A percentile compares a stretch with the other conserved stretches of the same genome.
Conservation (phyloP, 2,797 vertebrate species). For the Xenentodon cancila region DNA sequence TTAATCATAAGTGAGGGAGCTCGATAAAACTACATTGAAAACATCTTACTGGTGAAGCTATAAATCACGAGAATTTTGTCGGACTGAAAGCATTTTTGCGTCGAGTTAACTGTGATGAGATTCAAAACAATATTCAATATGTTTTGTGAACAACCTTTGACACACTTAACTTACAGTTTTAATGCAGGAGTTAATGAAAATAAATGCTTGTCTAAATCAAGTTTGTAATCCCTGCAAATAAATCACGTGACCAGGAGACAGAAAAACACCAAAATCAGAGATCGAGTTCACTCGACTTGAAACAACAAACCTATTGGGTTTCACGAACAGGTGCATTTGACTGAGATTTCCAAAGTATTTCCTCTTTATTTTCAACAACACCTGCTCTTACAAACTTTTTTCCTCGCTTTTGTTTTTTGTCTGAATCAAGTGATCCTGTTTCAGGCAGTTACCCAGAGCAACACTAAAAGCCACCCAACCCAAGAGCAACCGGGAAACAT, state of each 20-base stretch:
- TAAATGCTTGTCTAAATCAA: conserved; percentile 37
- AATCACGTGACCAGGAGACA: conserved; percentile 64
- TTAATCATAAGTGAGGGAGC: too few relatives aligned
- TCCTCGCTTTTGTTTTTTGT: conserved; percentile 12
- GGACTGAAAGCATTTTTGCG: not conserved
- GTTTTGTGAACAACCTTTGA: not conserved
- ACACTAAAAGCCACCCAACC: conserved; percentile 83
- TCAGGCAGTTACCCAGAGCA: conserved; percentile 72
- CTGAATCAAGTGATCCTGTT: conserved; percentile 73
- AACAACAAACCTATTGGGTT: conserved; percentile 55
- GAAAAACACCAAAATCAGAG: conserved; percentile 46
- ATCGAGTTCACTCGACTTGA: conserved; percentile 49
- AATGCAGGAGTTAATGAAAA: conserved; percentile 31
- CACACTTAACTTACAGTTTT: conserved; percentile 11
- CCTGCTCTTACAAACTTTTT: conserved; percentile 72
- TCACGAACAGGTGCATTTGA: conserved; percentile 75
- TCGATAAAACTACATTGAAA: too few relatives aligned
- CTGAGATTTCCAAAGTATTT: conserved; percentile 51
- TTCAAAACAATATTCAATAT: not conserved
- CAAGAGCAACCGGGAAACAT: conserved; percentile 84
- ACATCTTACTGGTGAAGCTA: too few relatives aligned
- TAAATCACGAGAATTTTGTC: too few relatives aligned
- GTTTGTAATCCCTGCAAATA: conserved; percentile 54
- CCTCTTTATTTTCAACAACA: conserved; percentile 62
- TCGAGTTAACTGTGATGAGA: not conserved